A percentile compares a stretch with the other conserved stretches of the same genome.
Conservation (phyloP, 2,888 invertebrate genomes). For the Nymphalis polychloros region DNA sequence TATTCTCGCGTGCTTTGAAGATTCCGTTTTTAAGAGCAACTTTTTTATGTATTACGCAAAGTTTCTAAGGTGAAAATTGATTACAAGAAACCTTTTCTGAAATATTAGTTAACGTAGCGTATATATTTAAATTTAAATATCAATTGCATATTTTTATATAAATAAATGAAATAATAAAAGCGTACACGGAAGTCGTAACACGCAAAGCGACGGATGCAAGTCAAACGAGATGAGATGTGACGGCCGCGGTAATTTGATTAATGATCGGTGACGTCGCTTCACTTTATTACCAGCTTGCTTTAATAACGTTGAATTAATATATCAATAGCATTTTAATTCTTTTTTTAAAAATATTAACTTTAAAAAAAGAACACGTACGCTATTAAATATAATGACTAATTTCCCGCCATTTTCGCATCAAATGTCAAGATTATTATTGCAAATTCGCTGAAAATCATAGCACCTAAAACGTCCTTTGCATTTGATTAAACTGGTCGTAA, state of each 20-base stretch:
- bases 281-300: conserved; percentile 5
- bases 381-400: too few species aligned
- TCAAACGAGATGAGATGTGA: conserved; percentile 33
- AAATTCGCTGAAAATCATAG: too few species aligned
- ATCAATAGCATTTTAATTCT: neutral
- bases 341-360: too few species aligned
- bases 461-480: too few species aligned
- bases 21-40: too few species aligned
- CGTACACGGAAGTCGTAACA: conserved; percentile 17
- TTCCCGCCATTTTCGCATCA: too few species aligned
- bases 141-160: neutral
- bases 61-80: too few species aligned
- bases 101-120: neutral
- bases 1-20: too few species aligned
- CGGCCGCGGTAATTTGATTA: conserved; percentile 38
- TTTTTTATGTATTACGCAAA: too few species aligned
- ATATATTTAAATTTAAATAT: neutral
- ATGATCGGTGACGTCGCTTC: conserved; percentile 38
- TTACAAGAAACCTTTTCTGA: neutral
- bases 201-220: conserved; percentile 31
- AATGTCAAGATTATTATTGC: too few species aligned
- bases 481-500: too few species aligned
- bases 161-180: conserved; percentile 6
- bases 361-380: too few species aligned
- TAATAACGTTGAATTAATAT: conserved; percentile 4